A percentile compares a stretch with the other conserved stretches of the same genome.
These are phyloP conservation scores for Drosophila serrata DNA, from an alignment of 1,140 invertebrate genomes.

Conservation along the genomic window DNA sequence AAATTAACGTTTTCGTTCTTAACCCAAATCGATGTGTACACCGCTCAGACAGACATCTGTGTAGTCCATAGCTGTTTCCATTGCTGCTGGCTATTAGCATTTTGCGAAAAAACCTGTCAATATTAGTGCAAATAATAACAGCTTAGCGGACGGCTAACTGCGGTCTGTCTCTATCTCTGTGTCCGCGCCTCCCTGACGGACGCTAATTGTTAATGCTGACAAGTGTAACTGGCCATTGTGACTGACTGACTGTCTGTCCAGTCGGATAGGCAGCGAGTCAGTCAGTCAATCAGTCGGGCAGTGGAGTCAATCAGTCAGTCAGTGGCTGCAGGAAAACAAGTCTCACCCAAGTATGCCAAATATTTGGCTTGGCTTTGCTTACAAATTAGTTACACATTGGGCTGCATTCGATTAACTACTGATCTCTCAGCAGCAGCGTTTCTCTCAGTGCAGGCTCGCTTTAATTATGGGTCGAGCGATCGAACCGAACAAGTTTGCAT, in stretches of 20 bases:
- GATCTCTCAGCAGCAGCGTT: slow-evolving; percentile 24
- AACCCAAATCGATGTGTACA: slow-evolving; percentile 70
- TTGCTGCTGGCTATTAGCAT: slow-evolving; percentile 69
- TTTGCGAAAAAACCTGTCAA: slow-evolving; percentile 81
- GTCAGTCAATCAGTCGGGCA: slow-evolving; percentile 13
- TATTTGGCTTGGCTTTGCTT: slow-evolving; percentile 64
- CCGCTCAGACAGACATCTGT: slow-evolving; percentile 43
- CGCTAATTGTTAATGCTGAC: slow-evolving; percentile 82
- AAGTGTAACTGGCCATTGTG: slow-evolving; percentile 63
- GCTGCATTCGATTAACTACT: slow-evolving; percentile 62
- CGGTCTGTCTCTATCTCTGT: slow-evolving; percentile 39
- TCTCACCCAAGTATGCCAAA: slow-evolving; percentile 77
- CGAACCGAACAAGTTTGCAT: slow-evolving; percentile 81
- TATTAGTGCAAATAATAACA: slow-evolving; percentile 84
- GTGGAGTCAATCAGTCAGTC: slow-evolving; percentile 23
- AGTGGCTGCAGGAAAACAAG: slow-evolving; percentile 62
- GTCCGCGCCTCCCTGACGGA: slow-evolving; percentile 53
- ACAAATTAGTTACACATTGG: slow-evolving; percentile 70
- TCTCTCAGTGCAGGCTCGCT: slow-evolving; percentile 27
- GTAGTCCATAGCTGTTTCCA: slow-evolving; percentile 17
- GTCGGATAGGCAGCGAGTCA: slow-evolving; percentile 17
- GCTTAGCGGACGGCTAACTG: slow-evolving; percentile 67
- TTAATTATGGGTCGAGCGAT: slow-evolving; percentile 67
- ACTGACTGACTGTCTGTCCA: slow-evolving; percentile 11
- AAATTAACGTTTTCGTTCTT: slow-evolving; percentile 73